phyloP scores from a whole-genome alignment of 2,888 invertebrate species.

The Ephialtes manifestator region DNA sequence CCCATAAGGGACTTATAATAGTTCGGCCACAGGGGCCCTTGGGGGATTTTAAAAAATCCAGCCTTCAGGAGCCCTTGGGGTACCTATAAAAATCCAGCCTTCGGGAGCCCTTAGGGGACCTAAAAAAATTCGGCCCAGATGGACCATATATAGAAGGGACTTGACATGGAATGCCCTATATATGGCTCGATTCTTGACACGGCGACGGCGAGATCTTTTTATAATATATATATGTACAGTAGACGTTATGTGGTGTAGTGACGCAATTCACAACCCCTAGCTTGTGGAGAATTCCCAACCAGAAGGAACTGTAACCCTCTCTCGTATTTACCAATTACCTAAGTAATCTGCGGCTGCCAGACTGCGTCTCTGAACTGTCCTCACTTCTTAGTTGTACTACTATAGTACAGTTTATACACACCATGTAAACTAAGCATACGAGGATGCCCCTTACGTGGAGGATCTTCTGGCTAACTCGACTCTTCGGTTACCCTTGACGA shows the following conservation, averaged over 20 bases:
- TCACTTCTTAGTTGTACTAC: constrained; percentile 75
- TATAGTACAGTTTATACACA: constrained; percentile 47
- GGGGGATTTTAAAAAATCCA: too few species aligned
- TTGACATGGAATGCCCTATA: too few species aligned
- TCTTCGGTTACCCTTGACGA: constrained; percentile 74
- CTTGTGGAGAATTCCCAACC: constrained; percentile 70
- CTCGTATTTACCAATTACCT: constrained; percentile 86
- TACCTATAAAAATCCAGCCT: too few species aligned
- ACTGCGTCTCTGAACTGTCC: constrained; percentile 80
- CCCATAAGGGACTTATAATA: too few species aligned
- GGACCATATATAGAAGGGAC: too few species aligned
- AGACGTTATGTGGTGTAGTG: constrained; percentile 18
- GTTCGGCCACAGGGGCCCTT: too few species aligned
- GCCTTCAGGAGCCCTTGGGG: too few species aligned
- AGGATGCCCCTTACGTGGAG: constrained; percentile 34
- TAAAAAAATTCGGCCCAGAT: too few species aligned
- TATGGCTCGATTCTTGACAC: too few species aligned
- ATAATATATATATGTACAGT: too few species aligned
- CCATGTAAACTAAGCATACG: constrained; percentile 27
- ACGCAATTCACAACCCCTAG: constrained; percentile 76
- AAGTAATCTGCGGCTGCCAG: constrained; percentile 85
- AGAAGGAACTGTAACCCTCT: constrained; percentile 70
- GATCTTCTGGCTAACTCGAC: constrained; percentile 62
- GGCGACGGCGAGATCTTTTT: too few species aligned
- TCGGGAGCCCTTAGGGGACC: too few species aligned